Conservation (phyloP, 37 sponge, comb jelly and placozoan species). For the Bolinopsis microptera region DNA sequence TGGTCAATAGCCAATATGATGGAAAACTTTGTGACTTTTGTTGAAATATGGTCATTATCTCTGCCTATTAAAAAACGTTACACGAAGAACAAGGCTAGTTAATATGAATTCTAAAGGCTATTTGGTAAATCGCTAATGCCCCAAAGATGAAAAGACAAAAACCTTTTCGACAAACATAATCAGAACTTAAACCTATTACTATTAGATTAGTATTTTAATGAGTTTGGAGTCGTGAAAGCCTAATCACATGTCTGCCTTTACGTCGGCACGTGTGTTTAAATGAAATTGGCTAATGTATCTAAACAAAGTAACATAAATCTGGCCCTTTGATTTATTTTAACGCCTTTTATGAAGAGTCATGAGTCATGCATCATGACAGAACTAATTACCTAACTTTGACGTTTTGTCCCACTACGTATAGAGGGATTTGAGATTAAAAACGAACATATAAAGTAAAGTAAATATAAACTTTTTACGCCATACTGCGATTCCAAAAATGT, state of each 20-base stretch:
- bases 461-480: too few species aligned
- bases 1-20: not conserved
- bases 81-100: not conserved
- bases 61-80: not conserved
- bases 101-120: not conserved
- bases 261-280: not conserved
- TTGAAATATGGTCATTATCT: not conserved
- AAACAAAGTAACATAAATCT: not conserved
- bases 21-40: not conserved
- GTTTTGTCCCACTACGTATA: too few species aligned
- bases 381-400: too few species aligned
- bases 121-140: not conserved
- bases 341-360: too few species aligned
- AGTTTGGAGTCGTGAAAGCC: not conserved
- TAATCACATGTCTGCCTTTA: too few species aligned
- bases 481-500: too few species aligned
- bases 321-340: too few species aligned
- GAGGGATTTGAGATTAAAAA: too few species aligned
- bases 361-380: too few species aligned
- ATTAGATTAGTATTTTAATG: not conserved
- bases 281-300: not conserved
- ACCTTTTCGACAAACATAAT: not conserved
- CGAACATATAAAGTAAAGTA: too few species aligned
- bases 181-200: not conserved
- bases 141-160: not conserved